These are phyloP conservation scores for Lacanobia oleracea DNA, from an alignment of 2,888 invertebrate genomes.

Conservation along the genomic window DNA sequence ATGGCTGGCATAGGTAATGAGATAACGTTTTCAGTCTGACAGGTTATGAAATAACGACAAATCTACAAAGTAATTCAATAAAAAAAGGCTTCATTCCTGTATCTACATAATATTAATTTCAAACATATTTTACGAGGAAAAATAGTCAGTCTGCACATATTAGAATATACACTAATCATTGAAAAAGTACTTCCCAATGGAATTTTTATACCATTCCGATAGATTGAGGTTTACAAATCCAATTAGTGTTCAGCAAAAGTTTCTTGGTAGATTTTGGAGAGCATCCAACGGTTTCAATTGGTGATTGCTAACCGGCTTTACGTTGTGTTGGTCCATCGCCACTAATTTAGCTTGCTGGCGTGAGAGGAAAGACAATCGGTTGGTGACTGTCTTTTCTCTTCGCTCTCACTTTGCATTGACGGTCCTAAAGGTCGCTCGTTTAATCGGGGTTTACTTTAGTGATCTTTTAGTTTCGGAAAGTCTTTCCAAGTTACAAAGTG, in stretches of 20 bases:
- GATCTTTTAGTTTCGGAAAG: conserved; percentile 18
- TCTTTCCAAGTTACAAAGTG: conserved; percentile 2
- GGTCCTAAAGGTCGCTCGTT: conserved; percentile 43
- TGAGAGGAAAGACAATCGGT: conserved; percentile 75
- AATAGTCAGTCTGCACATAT: background rate
- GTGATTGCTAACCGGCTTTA: conserved; percentile 76
- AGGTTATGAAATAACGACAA: background rate
- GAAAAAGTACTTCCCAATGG: background rate
- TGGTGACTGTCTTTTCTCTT: no score
- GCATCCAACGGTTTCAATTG: conserved; percentile 84
- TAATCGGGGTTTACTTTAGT: conserved; percentile 45
- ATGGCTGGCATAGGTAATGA: no score
- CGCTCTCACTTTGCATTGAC: conserved; percentile 69
- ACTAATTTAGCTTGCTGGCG: conserved; percentile 78
- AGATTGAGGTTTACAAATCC: conserved; percentile 79
- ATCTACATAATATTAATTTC: background rate
- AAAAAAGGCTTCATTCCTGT: background rate
- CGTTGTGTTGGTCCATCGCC: conserved; percentile 72
- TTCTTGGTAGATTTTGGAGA: conserved; percentile 82
- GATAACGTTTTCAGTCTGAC: no score
- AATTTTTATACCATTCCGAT: conserved; percentile 66
- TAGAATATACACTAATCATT: background rate
- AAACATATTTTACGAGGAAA: background rate
- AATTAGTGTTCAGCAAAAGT: conserved; percentile 85
- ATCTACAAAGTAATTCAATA: background rate